Evolutionary conservation across 2,113 vertebrate species (phyloP).

Genomic region (Epinephelus fuscoguttatus): DNA sequence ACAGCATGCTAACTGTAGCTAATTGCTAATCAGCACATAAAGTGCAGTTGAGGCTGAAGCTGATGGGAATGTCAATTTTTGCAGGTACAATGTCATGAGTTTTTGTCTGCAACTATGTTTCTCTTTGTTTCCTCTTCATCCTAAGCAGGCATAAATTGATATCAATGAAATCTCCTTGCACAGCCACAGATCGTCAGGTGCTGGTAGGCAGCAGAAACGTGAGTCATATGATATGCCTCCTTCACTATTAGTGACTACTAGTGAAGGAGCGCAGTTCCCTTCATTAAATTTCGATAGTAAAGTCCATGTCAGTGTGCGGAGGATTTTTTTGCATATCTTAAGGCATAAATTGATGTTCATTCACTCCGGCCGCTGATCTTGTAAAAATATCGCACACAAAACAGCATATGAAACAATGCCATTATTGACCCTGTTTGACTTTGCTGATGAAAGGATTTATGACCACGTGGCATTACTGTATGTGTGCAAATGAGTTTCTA

Average conservation of each 20-base stretch:
- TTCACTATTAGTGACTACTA: too few relatives aligned
- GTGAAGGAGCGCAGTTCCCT: too few relatives aligned
- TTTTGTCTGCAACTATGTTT: neutral
- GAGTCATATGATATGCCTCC: too few relatives aligned
- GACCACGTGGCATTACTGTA: neutral
- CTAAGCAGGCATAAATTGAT: neutral
- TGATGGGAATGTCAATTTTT: neutral
- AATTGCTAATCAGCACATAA: neutral
- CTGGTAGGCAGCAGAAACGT: too few relatives aligned
- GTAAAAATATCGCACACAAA: slow-evolving; percentile 6
- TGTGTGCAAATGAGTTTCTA: neutral
- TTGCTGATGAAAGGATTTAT: slow-evolving; percentile 35
- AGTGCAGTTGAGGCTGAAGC: neutral
- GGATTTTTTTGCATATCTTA: too few relatives aligned
- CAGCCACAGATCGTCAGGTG: too few relatives aligned
- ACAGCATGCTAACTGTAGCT: neutral
- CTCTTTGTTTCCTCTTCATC: neutral
- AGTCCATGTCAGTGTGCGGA: too few relatives aligned
- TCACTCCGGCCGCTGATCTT: neutral
- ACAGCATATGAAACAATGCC: slow-evolving; percentile 9
- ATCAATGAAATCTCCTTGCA: too few relatives aligned
- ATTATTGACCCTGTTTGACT: slow-evolving; percentile 12
- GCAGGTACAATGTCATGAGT: neutral
- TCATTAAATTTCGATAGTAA: too few relatives aligned
- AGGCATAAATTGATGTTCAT: neutral